Evolutionary conservation across 2,113 vertebrate species (phyloP).

Genomic region (Clinocottus analis): DNA sequence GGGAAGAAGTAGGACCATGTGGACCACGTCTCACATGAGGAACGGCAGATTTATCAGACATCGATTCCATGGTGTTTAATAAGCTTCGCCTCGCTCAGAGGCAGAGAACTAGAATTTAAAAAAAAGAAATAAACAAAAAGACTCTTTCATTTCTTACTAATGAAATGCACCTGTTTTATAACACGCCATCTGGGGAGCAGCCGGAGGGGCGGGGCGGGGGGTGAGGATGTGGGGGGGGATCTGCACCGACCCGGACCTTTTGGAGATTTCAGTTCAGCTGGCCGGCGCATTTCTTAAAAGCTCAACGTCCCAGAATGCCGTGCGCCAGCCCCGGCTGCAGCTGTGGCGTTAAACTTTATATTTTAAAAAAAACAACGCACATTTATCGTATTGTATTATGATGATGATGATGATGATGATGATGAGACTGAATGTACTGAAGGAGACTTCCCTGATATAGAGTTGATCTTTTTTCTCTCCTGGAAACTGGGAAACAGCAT

Average conservation of each 20-base stretch:
- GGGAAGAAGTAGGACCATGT: conserved; percentile 91
- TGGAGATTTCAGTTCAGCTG: conserved; percentile 35
- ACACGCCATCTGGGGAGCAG: conserved; percentile 39
- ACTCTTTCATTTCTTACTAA: conserved; percentile 93
- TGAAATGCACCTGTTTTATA: conserved; percentile 88
- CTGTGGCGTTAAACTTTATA: conserved; percentile 79
- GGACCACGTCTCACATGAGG: conserved; percentile 91
- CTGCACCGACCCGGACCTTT: conserved; percentile 42
- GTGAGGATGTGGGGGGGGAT: conserved; percentile 1
- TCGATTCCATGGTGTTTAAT: conserved; percentile 97
- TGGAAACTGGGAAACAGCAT: conserved; percentile 59
- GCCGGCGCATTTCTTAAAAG: background rate
- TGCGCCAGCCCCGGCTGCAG: conserved; percentile 71
- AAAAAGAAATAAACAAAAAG: conserved; percentile 45
- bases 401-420: conserved; percentile 74
- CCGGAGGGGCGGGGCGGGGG: conserved; percentile 11
- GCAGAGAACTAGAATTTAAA: conserved; percentile 82
- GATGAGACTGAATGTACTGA: conserved; percentile 90
- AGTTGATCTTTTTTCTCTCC: conserved; percentile 51
- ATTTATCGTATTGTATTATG: conserved; percentile 87
- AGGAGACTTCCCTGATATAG: conserved; percentile 79
- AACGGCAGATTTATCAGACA: conserved; percentile 89
- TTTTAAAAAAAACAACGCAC: conserved; percentile 79
- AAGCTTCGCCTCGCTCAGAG: conserved; percentile 97
- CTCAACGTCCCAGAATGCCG: conserved; percentile 18